Percentiles rank a stretch among this genome's conserved stretches.
Evolutionary conservation across 2,797 vertebrate genomes (phyloP).

Genomic region (Pachyuromys duprasi): DNA sequence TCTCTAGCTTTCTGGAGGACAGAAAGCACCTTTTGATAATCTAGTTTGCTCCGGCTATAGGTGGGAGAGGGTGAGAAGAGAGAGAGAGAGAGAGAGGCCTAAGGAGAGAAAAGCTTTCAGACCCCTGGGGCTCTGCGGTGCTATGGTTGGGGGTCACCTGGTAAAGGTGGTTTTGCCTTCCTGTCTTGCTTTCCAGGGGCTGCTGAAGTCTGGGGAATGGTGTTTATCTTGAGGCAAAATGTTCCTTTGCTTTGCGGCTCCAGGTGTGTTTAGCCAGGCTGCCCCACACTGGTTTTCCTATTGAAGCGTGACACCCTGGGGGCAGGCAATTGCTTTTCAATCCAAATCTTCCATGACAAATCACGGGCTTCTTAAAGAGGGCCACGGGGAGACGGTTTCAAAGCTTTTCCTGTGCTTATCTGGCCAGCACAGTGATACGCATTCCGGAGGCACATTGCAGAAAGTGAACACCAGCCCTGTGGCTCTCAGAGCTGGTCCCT

Average conservation of each 20-base stretch:
- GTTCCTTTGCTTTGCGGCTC: constrained; percentile 6
- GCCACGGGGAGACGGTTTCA: background rate
- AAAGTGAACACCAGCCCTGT: background rate
- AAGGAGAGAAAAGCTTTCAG: background rate
- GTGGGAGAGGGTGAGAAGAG: background rate
- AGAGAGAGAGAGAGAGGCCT: background rate
- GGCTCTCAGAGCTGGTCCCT: background rate
- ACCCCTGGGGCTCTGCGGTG: background rate
- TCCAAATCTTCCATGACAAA: constrained; percentile 62
- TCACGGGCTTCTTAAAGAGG: constrained; percentile 14
- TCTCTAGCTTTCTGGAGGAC: background rate
- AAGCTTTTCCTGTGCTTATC: background rate
- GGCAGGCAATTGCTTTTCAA: constrained; percentile 62
- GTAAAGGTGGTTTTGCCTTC: background rate
- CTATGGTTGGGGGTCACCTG: background rate
- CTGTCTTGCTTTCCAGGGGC: background rate
- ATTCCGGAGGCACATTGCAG: background rate
- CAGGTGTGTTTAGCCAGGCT: background rate
- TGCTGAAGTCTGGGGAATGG: background rate
- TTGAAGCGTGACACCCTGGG: background rate
- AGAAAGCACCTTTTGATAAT: background rate
- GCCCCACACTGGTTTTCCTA: background rate
- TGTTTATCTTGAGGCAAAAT: constrained; percentile 1
- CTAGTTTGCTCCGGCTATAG: background rate
- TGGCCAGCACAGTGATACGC: background rate